phyloP scores from a whole-genome alignment of 2,797 vertebrate species.

The Platyrinchus mystaceus region DNA sequence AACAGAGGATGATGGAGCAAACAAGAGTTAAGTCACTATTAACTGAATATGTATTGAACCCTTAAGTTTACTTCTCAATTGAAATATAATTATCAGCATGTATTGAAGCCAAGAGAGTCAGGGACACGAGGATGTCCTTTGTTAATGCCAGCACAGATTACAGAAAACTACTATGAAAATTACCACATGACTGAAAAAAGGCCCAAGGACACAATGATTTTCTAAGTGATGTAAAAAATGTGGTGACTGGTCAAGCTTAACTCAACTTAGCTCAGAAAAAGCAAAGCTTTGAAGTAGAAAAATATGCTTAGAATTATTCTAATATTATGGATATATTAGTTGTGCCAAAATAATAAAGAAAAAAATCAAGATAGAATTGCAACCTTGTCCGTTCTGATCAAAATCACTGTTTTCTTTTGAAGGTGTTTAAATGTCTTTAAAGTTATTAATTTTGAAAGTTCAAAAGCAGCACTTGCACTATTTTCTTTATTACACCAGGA shows the following conservation, averaged over 20 bases:
- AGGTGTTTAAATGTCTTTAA: neutral
- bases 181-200: neutral
- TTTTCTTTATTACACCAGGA: neutral
- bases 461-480: neutral
- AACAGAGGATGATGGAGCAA: neutral
- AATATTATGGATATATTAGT: neutral
- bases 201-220: neutral
- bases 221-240: neutral
- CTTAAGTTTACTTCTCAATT: neutral
- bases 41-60: neutral
- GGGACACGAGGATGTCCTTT: neutral
- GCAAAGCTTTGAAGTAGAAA: neutral
- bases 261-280: neutral
- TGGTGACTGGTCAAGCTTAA: neutral
- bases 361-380: neutral
- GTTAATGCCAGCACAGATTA: slow-evolving; percentile 23
- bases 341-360: neutral
- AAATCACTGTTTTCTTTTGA: neutral
- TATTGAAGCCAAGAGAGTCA: neutral
- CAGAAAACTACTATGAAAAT: neutral
- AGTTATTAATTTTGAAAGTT: neutral
- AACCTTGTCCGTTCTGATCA: neutral
- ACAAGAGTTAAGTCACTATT: neutral
- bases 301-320: neutral
- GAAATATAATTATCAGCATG: slow-evolving; percentile 16